Evolutionary conservation across 2,797 vertebrate genomes (phyloP).

Genomic region (Kryptolebias ocellatus): DNA sequence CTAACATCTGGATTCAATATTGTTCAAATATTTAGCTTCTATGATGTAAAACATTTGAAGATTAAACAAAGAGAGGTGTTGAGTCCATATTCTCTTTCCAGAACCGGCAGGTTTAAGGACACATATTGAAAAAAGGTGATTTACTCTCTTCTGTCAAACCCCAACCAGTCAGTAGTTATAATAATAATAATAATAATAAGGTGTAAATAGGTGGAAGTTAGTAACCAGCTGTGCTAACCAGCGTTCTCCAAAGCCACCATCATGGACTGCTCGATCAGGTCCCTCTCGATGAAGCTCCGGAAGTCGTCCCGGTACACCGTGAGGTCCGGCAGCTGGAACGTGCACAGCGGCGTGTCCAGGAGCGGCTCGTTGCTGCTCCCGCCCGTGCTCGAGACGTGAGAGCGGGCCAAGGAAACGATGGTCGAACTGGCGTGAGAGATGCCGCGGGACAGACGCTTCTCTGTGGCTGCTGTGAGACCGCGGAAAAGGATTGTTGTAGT

Average conservation of each 20-base stretch:
- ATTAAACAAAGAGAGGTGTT: no score
- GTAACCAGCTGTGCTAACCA: slow-evolving; percentile 75
- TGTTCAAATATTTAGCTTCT: no score
- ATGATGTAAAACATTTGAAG: no score
- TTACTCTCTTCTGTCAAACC: no score
- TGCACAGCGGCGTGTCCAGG: slow-evolving; percentile 96
- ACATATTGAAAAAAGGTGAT: no score
- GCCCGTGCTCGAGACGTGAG: slow-evolving; percentile 90
- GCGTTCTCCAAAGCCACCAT: slow-evolving; percentile 95
- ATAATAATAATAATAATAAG: not conserved
- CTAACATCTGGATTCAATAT: no score
- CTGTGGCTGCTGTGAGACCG: slow-evolving; percentile 68
- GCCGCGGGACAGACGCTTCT: slow-evolving; percentile 92
- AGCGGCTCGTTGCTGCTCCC: slow-evolving; percentile 78
- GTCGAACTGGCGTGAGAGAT: slow-evolving; percentile 96
- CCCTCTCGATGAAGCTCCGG: slow-evolving; percentile 93
- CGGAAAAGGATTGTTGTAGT: not conserved
- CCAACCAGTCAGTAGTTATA: not conserved
- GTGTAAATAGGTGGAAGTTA: no score
- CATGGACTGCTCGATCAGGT: slow-evolving; percentile 98
- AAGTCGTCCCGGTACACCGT: slow-evolving; percentile 93
- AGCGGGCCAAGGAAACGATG: slow-evolving; percentile 94
- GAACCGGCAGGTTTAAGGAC: no score
- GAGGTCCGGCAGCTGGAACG: slow-evolving; percentile 97
- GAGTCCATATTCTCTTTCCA: no score